Conservation (phyloP, 2,888 invertebrate species). For the Plagodis dolabraria region DNA sequence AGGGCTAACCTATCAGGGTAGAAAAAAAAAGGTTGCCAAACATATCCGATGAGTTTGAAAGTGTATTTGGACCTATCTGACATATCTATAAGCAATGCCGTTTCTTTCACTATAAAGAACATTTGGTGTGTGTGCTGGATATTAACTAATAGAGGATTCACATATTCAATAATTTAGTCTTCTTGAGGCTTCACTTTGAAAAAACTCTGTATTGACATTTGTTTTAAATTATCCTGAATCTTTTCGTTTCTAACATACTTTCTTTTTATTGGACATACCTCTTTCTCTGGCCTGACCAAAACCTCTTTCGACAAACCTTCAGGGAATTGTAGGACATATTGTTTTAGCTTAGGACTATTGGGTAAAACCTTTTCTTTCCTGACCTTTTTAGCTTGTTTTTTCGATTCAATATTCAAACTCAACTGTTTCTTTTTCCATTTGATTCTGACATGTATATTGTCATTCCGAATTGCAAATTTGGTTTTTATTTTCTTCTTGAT, state of each 20-base stretch:
- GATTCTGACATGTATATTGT: slow-evolving; percentile 60
- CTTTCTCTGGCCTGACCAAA: slow-evolving; percentile 51
- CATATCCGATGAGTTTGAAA: no score
- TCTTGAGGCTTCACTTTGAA: slow-evolving; percentile 50
- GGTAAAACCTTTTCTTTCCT: slow-evolving; percentile 25
- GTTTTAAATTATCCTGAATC: slow-evolving; percentile 58
- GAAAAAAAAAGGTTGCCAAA: no score
- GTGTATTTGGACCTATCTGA: no score
- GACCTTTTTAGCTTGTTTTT: slow-evolving; percentile 32
- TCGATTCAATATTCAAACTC: slow-evolving; percentile 51
- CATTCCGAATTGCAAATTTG: slow-evolving; percentile 44
- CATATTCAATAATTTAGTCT: neutral
- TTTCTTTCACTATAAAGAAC: no score
- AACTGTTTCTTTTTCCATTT: slow-evolving; percentile 53
- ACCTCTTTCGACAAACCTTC: slow-evolving; percentile 36
- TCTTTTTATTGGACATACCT: slow-evolving; percentile 50
- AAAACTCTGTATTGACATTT: slow-evolving; percentile 66
- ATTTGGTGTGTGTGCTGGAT: no score
- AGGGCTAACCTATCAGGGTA: no score
- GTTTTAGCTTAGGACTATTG: slow-evolving; percentile 46
- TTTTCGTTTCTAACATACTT: slow-evolving; percentile 54
- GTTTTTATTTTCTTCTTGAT: slow-evolving; percentile 37
- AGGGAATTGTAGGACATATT: slow-evolving; percentile 61
- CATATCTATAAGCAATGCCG: no score
- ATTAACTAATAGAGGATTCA: neutral